phyloP scores from a whole-genome alignment of 2,888 invertebrate genomes.

The Drosophila borborema region DNA sequence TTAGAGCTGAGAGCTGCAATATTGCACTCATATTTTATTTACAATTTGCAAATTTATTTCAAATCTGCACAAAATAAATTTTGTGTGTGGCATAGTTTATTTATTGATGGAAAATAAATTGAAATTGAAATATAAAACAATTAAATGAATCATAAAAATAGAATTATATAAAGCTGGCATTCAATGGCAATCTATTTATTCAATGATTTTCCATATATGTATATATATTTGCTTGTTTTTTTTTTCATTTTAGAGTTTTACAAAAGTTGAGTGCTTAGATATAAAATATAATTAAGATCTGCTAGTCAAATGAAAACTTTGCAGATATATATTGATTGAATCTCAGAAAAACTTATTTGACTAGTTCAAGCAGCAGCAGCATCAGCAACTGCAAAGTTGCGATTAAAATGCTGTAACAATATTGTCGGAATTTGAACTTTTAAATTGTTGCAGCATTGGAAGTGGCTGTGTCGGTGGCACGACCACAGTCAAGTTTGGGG shows the following conservation, averaged over 20 bases:
- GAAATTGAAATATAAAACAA: neutral
- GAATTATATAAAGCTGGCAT: neutral
- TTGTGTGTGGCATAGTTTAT: neutral
- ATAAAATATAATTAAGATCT: constrained; percentile 4
- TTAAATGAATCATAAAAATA: neutral
- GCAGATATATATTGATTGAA: constrained; percentile 2
- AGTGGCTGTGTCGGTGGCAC: neutral
- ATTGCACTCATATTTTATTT: neutral
- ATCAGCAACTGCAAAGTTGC: constrained; percentile 6
- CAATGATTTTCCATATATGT: neutral
- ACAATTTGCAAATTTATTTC: neutral
- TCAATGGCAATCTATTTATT: neutral
- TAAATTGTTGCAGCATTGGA: constrained; percentile 37
- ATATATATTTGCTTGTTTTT: neutral
- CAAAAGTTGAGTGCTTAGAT: neutral
- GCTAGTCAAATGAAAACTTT: constrained; percentile 10
- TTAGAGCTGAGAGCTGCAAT: neutral
- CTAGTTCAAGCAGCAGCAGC: neutral
- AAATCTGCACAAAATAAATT: neutral
- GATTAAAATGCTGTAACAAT: constrained; percentile 19
- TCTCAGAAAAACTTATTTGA: constrained; percentile 1
- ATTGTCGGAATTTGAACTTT: constrained; percentile 35
- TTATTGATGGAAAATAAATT: constrained; percentile 5
- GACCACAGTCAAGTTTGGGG: constrained; percentile 11
- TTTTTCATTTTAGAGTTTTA: neutral